phyloP scores from a whole-genome alignment of 2,888 invertebrate genomes.

The Osedax fenrisi region DNA sequence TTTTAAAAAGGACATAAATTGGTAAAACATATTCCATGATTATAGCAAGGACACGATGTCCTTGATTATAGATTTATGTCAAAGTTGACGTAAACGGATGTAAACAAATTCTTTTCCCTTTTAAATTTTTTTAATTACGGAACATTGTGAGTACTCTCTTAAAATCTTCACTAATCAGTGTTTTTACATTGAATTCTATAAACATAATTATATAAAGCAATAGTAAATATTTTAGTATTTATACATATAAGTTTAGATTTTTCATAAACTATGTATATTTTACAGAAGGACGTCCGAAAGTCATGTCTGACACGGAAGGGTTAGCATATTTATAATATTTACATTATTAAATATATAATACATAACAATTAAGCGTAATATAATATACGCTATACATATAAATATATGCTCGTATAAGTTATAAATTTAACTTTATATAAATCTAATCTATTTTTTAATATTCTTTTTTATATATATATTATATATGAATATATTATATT shows the following conservation, averaged over 20 bases:
- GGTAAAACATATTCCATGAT: too few species aligned
- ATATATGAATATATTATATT: too few species aligned
- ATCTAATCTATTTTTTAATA: background rate
- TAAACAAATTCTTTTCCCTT: background rate
- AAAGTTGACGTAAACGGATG: background rate
- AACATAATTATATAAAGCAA: too few species aligned
- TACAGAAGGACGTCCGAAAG: constrained; percentile 34
- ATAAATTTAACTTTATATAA: constrained; percentile 44
- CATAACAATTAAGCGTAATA: background rate
- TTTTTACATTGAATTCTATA: too few species aligned
- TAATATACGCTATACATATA: constrained; percentile 1
- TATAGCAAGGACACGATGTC: too few species aligned
- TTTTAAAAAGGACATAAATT: too few species aligned
- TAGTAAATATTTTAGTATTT: too few species aligned
- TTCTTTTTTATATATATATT: background rate
- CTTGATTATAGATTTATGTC: too few species aligned
- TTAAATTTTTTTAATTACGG: background rate
- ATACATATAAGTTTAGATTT: too few species aligned
- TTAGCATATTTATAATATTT: constrained; percentile 11
- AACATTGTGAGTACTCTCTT: background rate
- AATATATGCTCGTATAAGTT: background rate
- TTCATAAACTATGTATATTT: constrained; percentile 4
- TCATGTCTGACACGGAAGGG: constrained; percentile 34
- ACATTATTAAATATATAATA: background rate
- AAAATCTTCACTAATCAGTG: too few species aligned